phyloP scores from a whole-genome alignment of 1,140 invertebrate species.

The Drosophila equinoxialis region DNA sequence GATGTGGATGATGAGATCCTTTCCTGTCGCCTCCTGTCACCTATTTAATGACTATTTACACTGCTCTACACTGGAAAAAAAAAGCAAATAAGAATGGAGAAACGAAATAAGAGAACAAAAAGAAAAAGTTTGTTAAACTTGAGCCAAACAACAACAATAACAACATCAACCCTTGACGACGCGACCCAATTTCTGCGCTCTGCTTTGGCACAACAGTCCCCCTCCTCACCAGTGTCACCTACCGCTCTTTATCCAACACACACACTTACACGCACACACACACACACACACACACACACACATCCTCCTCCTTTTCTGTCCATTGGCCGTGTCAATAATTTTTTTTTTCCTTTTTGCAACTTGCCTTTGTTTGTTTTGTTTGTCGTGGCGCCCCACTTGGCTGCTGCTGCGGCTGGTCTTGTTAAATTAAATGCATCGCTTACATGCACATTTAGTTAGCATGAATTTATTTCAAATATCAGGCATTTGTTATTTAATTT shows the following conservation, averaged over 20 bases:
- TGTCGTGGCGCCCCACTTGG: slow-evolving; percentile 18
- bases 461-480: slow-evolving; percentile 9
- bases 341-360: slow-evolving; percentile 2
- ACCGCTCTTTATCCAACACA: neutral
- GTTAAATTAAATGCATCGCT: slow-evolving; percentile 32
- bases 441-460: slow-evolving; percentile 23
- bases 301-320: neutral
- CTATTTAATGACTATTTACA: neutral
- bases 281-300: neutral
- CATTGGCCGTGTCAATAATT: slow-evolving; percentile 12
- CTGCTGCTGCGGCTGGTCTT: slow-evolving; percentile 34
- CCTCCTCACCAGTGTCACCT: neutral
- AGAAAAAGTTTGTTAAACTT: slow-evolving; percentile 14
- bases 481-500: slow-evolving; percentile 16
- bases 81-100: neutral
- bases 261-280: too few relatives aligned
- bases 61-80: neutral
- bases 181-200: slow-evolving; percentile 73
- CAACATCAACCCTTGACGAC: slow-evolving; percentile 32
- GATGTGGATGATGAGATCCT: slow-evolving; percentile 14
- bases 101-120: slow-evolving; percentile 24
- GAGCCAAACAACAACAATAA: slow-evolving; percentile 18
- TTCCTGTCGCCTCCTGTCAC: neutral
- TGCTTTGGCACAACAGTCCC: slow-evolving; percentile 57
- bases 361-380: slow-evolving; percentile 48